A percentile compares a stretch with the other conserved stretches of the same genome.
phyloP scores from a whole-genome alignment of 2,113 vertebrate genomes.

The Hippopotamus amphibius region DNA sequence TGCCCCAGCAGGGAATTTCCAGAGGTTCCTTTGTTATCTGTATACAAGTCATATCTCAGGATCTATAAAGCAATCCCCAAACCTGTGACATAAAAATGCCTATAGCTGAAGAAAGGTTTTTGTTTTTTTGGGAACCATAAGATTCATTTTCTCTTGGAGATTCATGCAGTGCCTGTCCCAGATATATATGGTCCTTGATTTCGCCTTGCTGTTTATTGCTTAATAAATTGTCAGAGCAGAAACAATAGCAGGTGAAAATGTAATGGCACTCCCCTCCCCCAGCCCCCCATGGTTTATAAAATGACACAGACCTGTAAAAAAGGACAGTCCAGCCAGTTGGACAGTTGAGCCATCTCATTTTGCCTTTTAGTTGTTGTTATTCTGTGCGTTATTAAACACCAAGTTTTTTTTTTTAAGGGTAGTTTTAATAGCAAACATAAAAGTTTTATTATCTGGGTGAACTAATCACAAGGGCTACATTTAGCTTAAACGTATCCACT shows the following conservation, averaged over 20 bases:
- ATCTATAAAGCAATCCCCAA: background rate
- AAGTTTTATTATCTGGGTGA: constrained; percentile 33
- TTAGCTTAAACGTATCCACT: background rate
- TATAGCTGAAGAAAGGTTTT: background rate
- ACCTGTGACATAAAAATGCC: constrained; percentile 33
- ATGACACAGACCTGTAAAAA: background rate
- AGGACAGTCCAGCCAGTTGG: background rate
- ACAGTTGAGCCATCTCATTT: background rate
- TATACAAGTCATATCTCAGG: constrained; percentile 48
- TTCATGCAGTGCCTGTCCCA: background rate
- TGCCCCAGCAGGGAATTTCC: background rate
- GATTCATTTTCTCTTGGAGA: constrained; percentile 17
- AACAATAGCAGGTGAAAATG: constrained; percentile 37
- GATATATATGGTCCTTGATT: constrained; percentile 55
- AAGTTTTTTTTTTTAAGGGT: background rate
- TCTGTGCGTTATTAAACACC: background rate
- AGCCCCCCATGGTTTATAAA: background rate
- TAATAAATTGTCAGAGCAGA: constrained; percentile 67
- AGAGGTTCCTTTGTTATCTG: constrained; percentile 29
- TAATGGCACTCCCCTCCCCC: too few relatives aligned
- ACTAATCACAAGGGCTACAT: background rate
- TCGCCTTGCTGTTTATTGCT: constrained; percentile 67
- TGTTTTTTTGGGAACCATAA: background rate
- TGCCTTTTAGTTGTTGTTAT: background rate
- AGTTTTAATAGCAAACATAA: constrained; percentile 58